Base-by-base conservation (phyloP, 2,113 vertebrate species). In the Uria lomvia region DNA sequence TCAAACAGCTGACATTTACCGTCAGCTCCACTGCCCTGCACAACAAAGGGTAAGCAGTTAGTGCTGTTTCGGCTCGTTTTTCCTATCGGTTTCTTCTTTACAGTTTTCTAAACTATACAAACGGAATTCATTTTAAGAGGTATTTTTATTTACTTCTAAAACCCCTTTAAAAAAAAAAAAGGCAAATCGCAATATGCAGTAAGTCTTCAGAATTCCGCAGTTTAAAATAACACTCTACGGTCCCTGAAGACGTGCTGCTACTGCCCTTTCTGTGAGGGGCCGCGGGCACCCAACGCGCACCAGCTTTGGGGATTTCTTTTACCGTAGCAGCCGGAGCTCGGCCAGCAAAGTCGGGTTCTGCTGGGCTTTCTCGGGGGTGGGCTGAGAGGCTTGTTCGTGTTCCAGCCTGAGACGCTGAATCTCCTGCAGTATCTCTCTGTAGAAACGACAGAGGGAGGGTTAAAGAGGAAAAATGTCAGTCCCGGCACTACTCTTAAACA, bases 401-500 rank as follows among this genome's bases (percentile, higher is more conserved):
- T 99, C 99, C 97, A 99, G 97, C 60, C 99, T 97, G 30, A 99
- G 98, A 19, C 99, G 98, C 98, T 99, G 99, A 50, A 99, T 99
- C 95, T 99, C 99, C 71, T 99, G 99, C 23, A 99, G 98, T 67
- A 99, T 99, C 97, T 99, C 99, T 82, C 99, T 99, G 40, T 8
- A 88, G 86, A 81, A 56, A 60, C 0, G n/a, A 40, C 2, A 59
- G 30, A 49, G 52, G 45, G 34, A n/a, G 34, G 45, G 15, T 3
- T 2, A 12, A 19, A 23, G 75, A 9, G 27, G 82, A 40, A 4
- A 7, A 12, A 36, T 52, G 32, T 71, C 55, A 55, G n/a, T 2
- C 34, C 6, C 42, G 6, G 52, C 15, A 2, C 11, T 2, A 53
- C 81, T 52, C 77, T 15, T 6, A 14, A 29, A 18, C 0, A 3